phyloP scores from a whole-genome alignment of 2,888 invertebrate species.

The Rhagium mordax region DNA sequence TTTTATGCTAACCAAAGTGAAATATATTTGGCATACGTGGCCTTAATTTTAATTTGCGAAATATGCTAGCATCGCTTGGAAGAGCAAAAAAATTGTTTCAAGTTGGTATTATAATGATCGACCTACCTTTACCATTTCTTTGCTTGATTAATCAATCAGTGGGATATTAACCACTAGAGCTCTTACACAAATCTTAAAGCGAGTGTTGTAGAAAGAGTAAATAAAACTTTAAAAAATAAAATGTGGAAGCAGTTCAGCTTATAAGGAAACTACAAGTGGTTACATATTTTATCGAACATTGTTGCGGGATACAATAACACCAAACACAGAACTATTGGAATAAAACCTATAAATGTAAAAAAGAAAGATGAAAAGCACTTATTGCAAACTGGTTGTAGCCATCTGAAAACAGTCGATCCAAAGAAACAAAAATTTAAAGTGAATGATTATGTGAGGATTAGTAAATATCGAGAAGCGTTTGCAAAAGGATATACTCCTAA shows the following conservation, averaged over 20 bases:
- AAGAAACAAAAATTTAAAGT: too few species aligned
- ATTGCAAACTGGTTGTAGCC: too few species aligned
- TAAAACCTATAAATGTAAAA: conserved; percentile 60
- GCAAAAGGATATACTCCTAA: too few species aligned
- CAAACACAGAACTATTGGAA: conserved; percentile 62
- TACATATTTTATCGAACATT: conserved; percentile 34
- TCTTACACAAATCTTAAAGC: conserved; percentile 48
- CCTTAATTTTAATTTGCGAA: background rate
- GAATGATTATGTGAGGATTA: too few species aligned
- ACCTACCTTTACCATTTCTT: too few species aligned
- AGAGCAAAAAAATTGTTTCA: too few species aligned
- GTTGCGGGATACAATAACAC: conserved; percentile 58
- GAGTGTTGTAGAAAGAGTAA: conserved; percentile 53
- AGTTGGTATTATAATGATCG: too few species aligned
- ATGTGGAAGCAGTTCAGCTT: conserved; percentile 59
- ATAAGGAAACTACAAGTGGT: conserved; percentile 58
- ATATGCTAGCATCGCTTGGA: too few species aligned
- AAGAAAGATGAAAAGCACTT: conserved; percentile 61
- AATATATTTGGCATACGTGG: background rate
- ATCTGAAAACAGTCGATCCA: too few species aligned
- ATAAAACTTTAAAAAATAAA: conserved; percentile 51
- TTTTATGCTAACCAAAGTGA: background rate
- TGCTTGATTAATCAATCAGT: too few species aligned
- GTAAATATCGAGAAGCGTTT: too few species aligned
- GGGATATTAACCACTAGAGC: conserved; percentile 54